Conservation (phyloP, 2,113 vertebrate species). For the Australoheros scitulus region DNA sequence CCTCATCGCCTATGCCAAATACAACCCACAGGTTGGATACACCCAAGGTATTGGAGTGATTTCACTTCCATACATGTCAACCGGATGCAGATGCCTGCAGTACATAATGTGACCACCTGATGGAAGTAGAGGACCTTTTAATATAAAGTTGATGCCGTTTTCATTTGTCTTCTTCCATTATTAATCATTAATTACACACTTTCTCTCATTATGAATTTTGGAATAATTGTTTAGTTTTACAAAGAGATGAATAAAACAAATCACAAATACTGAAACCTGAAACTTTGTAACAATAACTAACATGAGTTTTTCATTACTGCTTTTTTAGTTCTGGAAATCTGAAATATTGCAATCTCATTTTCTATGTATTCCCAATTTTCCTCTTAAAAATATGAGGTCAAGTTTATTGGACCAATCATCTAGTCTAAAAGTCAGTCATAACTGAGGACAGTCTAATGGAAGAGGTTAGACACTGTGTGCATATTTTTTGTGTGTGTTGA, state of each 20-base stretch:
- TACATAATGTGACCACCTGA: constrained; percentile 37
- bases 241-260: no score
- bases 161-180: neutral
- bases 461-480: fast-evolving
- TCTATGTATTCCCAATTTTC: no score
- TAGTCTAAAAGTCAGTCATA: neutral
- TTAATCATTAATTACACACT: neutral
- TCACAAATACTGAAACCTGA: neutral
- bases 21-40: constrained; percentile 77
- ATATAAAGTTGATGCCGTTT: neutral
- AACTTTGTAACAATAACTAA: no score
- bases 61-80: neutral
- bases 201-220: neutral
- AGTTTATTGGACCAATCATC: neutral
- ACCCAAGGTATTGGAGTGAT: constrained; percentile 71
- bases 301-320: no score
- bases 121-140: constrained; percentile 29
- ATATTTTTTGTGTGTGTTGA: neutral
- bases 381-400: no score
- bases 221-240: neutral
- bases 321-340: no score
- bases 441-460: neutral
- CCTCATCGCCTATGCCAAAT: constrained; percentile 74
- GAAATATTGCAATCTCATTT: no score
- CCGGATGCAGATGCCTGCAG: neutral